Evolutionary conservation across 53 echinoderm and acorn worm species (phyloP).

Genomic region (Paelopatides confundens): DNA sequence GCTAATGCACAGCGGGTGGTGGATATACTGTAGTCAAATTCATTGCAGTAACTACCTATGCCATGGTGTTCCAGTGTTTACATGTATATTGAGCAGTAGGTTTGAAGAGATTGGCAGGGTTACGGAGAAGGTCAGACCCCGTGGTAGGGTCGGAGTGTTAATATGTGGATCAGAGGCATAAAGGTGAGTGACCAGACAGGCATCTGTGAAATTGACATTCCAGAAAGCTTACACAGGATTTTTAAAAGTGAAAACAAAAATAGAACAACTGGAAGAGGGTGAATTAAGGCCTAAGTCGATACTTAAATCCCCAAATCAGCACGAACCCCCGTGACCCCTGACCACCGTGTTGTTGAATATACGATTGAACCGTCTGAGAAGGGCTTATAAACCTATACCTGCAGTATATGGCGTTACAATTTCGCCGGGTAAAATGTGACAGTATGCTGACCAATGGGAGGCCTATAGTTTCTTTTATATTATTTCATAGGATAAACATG

Average conservation of each 20-base stretch:
- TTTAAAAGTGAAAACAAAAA: not conserved
- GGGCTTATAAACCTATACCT: no score
- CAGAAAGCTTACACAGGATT: conserved; percentile 6
- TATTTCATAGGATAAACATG: no score
- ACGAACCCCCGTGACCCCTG: no score
- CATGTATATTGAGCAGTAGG: not conserved
- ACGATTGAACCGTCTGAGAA: no score
- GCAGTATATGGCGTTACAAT: no score
- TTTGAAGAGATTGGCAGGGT: conserved; percentile 28
- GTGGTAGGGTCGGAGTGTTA: conserved; percentile 1
- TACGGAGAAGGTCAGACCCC: conserved; percentile 5
- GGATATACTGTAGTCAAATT: no score
- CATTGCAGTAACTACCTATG: no score
- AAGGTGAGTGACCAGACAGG: conserved; percentile 49
- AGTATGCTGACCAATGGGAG: no score
- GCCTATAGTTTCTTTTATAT: no score
- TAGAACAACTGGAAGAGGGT: not conserved
- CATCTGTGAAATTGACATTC: conserved; percentile 34
- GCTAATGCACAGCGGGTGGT: conserved; percentile 36
- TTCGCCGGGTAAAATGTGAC: no score
- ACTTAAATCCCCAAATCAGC: not conserved
- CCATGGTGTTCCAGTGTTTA: not conserved
- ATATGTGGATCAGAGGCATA: conserved; percentile 21
- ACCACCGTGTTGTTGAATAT: not conserved
- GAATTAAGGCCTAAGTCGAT: not conserved